Conservation (phyloP, 92 coral and sea anemone species). For the Hydrozoanthus gracilis region DNA sequence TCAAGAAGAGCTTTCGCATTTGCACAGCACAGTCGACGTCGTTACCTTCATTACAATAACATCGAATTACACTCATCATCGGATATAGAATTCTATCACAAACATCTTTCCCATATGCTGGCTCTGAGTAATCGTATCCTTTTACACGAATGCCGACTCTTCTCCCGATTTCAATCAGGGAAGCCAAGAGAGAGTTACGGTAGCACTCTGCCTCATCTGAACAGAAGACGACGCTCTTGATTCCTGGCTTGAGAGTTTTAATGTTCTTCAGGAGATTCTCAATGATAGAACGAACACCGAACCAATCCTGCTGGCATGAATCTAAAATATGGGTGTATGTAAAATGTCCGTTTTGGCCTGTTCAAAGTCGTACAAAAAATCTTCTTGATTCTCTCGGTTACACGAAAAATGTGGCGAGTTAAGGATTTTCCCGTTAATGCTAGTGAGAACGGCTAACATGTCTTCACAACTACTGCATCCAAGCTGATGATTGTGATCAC, state of each 20-base stretch:
- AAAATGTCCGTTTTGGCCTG: slow-evolving; percentile 29
- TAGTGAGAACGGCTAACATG: background rate
- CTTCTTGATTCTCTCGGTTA: slow-evolving; percentile 31
- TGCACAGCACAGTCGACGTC: slow-evolving; percentile 2
- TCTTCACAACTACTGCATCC: slow-evolving; percentile 36
- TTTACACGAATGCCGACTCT: slow-evolving; percentile 14
- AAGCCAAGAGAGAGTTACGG: slow-evolving; percentile 1
- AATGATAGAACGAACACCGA: slow-evolving; percentile 35
- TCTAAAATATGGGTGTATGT: slow-evolving; percentile 48
- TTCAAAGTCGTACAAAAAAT: slow-evolving; percentile 36
- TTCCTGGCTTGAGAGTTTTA: background rate
- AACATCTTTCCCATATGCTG: slow-evolving; percentile 13
- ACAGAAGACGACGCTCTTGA: background rate
- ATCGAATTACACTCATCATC: background rate
- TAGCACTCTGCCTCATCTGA: slow-evolving; percentile 36
- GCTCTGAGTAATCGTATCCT: slow-evolving; percentile 40
- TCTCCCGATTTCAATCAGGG: slow-evolving; percentile 19
- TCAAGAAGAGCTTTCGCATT: background rate
- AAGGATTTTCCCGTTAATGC: background rate
- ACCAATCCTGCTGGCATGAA: slow-evolving; percentile 55
- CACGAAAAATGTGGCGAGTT: background rate
- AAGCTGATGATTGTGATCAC: slow-evolving; percentile 35
- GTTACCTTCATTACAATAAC: slow-evolving; percentile 1
- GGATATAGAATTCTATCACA: slow-evolving; percentile 25
- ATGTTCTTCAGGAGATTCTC: slow-evolving; percentile 23